Evolutionary conservation across 2,888 invertebrate species (phyloP).

Genomic region (Gryllus longicercus): DNA sequence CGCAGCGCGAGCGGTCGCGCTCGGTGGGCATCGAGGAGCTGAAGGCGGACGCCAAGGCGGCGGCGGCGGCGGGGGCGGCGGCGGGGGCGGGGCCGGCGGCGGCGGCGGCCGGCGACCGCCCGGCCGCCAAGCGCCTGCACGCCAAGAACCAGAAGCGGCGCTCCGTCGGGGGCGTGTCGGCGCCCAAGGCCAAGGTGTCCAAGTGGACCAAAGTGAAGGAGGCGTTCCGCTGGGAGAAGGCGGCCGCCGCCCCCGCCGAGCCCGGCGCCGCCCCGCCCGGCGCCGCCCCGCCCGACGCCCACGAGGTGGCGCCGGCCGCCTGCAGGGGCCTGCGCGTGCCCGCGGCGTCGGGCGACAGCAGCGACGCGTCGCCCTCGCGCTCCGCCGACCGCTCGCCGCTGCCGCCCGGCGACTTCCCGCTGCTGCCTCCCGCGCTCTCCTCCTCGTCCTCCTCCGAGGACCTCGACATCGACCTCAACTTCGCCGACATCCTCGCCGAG

Average conservation of each 20-base stretch:
- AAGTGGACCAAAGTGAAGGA: conserved; percentile 90
- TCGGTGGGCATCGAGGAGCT: conserved; percentile 64
- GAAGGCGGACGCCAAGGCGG: conserved; percentile 24
- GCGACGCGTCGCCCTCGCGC: neutral
- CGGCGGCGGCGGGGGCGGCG: neutral
- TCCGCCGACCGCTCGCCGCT: neutral
- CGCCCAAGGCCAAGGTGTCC: conserved; percentile 60
- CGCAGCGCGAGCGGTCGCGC: conserved; percentile 59
- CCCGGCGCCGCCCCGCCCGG: neutral
- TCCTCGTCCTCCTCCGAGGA: conserved; percentile 75
- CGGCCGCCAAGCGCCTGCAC: conserved; percentile 38
- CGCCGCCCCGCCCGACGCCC: neutral
- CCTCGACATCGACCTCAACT: conserved; percentile 48
- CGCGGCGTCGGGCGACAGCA: neutral
- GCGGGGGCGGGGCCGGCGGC: neutral
- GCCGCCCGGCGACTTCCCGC: conserved; percentile 33
- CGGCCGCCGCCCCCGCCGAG: conserved; percentile 44
- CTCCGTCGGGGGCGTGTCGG: conserved; percentile 28
- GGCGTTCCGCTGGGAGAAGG: conserved; percentile 82
- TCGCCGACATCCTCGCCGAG: conserved; percentile 30
- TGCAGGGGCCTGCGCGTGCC: neutral
- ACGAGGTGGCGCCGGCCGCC: neutral
- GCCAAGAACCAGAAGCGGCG: conserved; percentile 42
- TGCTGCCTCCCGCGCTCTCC: conserved; percentile 53
- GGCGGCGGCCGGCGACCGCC: neutral